phyloP scores from a whole-genome alignment of 2,113 vertebrate species.

The Xenopus tropicalis region UCB_Xtro_10.0 CM004448.2:9491501-9492000 shows the following conservation, averaged over 20 bases:
- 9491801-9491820: conserved; percentile 73
- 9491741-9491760: conserved; percentile 73
- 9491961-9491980: conserved; percentile 83
- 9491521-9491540: conserved; percentile 60
- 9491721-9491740: conserved; percentile 79
- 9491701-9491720: conserved; percentile 74
- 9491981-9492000: conserved; percentile 65
- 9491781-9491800: conserved; percentile 74
- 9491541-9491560: conserved; percentile 53
- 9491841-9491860: conserved; percentile 79
- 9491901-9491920: conserved; percentile 84
- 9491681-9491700: conserved; percentile 62
- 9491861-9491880: conserved; percentile 86
- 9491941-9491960: conserved; percentile 77
- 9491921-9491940: conserved; percentile 84
- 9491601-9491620: conserved; percentile 88
- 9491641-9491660: conserved; percentile 71
- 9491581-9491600: conserved; percentile 70
- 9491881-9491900: conserved; percentile 78
- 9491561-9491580: conserved; percentile 58
- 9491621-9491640: conserved; percentile 68
- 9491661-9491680: conserved; percentile 64
- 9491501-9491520: conserved; percentile 67
- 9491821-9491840: conserved; percentile 79
- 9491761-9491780: conserved; percentile 80